Evolutionary conservation across 2,888 invertebrate genomes (phyloP).

Genomic region (Morpho achilles): DNA sequence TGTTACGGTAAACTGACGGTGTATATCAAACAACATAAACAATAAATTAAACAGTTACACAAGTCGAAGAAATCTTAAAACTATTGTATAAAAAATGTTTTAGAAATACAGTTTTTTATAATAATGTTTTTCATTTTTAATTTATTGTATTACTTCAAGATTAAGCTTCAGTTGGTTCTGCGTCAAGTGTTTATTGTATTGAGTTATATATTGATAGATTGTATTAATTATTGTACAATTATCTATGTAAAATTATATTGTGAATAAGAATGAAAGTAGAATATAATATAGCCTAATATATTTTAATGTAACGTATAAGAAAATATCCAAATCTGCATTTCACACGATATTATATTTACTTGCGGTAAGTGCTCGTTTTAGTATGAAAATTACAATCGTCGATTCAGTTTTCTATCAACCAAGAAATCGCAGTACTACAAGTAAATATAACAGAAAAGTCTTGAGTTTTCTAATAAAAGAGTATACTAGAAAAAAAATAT

Average conservation of each 20-base stretch:
- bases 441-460: too few species aligned
- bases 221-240: constrained; percentile 12
- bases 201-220: constrained; percentile 12
- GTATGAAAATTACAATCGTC: too few species aligned
- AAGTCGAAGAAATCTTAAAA: constrained; percentile 63
- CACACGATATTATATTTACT: not conserved
- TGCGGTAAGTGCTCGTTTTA: too few species aligned
- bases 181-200: not conserved
- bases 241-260: constrained; percentile 10
- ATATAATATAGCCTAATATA: constrained; percentile 4
- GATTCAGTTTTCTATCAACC: too few species aligned
- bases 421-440: too few species aligned
- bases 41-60: constrained; percentile 41
- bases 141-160: constrained; percentile 28
- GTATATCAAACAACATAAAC: constrained; percentile 34
- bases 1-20: constrained; percentile 65
- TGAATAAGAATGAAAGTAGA: constrained; percentile 17
- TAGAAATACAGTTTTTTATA: constrained; percentile 74
- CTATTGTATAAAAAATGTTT: constrained; percentile 71
- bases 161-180: constrained; percentile 9
- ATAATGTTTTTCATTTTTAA: constrained; percentile 59
- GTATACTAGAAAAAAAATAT: too few species aligned
- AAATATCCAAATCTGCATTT: constrained; percentile 2
- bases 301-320: not conserved
- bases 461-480: too few species aligned